Percentiles rank a stretch among this genome's conserved stretches.
Conservation (phyloP, 2,888 invertebrate species). For the Callinectes sapidus region DNA sequence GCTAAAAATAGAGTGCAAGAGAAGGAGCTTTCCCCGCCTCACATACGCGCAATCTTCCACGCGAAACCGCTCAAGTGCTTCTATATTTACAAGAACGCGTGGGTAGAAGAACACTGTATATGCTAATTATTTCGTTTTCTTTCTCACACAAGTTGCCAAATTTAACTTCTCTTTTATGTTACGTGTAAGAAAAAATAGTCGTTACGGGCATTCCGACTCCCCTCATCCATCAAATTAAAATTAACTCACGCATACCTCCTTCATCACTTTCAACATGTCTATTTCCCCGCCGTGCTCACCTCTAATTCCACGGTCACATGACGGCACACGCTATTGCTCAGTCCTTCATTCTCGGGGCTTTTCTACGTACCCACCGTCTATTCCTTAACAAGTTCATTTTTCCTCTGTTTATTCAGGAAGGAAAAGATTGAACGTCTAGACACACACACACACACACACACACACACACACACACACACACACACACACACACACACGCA, state of each 20-base stretch:
- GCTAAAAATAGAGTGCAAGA: not conserved
- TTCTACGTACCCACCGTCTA: too few relatives aligned
- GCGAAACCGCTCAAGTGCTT: not conserved
- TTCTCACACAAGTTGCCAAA: not conserved
- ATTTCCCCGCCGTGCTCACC: too few relatives aligned
- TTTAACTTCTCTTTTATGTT: not conserved
- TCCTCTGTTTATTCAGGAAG: not conserved
- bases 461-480: not conserved
- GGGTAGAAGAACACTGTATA: not conserved
- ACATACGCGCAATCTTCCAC: not conserved
- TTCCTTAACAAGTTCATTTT: not conserved
- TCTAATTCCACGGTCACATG: constrained; percentile 7
- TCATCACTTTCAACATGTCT: constrained; percentile 20
- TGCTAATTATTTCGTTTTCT: not conserved
- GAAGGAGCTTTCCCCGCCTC: not conserved
- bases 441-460: not conserved
- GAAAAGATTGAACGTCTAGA: not conserved
- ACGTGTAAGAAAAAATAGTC: not conserved
- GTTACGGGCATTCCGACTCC: not conserved
- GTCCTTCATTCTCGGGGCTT: not conserved
- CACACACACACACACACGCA: not conserved
- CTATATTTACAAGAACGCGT: not conserved
- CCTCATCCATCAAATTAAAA: constrained; percentile 16
- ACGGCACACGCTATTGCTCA: not conserved
- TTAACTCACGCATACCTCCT: constrained; percentile 11